Evolutionary conservation across 2,888 invertebrate species (phyloP).

Genomic region (Hypolimnas misippus): DNA sequence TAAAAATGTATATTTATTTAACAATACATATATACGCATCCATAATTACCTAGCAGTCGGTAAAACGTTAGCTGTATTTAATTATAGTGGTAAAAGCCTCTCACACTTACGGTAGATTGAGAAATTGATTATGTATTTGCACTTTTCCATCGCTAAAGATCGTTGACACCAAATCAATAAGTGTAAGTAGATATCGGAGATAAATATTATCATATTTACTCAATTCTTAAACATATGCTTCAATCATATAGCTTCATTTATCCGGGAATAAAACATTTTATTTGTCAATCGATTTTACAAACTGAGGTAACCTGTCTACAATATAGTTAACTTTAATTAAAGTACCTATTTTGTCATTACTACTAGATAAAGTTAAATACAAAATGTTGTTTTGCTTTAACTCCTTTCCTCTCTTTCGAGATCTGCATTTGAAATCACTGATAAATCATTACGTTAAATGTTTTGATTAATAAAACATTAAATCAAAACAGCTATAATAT

Average conservation of each 20-base stretch:
- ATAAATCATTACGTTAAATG: too few relatives aligned
- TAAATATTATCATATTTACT: constrained; percentile 37
- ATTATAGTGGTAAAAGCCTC: not conserved
- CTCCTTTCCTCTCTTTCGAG: too few relatives aligned
- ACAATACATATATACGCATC: not conserved
- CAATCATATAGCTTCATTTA: constrained; percentile 26
- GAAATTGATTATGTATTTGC: constrained; percentile 33
- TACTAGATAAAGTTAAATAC: too few relatives aligned
- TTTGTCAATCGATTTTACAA: constrained; percentile 15
- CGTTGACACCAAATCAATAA: constrained; percentile 34
- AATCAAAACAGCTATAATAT: not conserved
- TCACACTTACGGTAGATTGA: constrained; percentile 7
- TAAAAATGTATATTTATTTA: not conserved
- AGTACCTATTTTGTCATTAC: not conserved
- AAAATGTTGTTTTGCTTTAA: too few relatives aligned
- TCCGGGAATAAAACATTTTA: constrained; percentile 19
- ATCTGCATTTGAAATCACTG: too few relatives aligned
- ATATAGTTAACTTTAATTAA: not conserved
- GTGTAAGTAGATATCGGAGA: constrained; percentile 31
- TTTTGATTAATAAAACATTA: too few relatives aligned
- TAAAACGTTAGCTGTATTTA: not conserved
- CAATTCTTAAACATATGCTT: constrained; percentile 21
- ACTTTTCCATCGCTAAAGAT: constrained; percentile 32
- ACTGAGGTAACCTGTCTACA: constrained; percentile 6
- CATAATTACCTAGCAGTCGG: not conserved